Evolutionary conservation across 1,140 invertebrate genomes (phyloP), one percentile per base, ranked within the genome.

Genomic region (Nixonia krombeini): DNA sequence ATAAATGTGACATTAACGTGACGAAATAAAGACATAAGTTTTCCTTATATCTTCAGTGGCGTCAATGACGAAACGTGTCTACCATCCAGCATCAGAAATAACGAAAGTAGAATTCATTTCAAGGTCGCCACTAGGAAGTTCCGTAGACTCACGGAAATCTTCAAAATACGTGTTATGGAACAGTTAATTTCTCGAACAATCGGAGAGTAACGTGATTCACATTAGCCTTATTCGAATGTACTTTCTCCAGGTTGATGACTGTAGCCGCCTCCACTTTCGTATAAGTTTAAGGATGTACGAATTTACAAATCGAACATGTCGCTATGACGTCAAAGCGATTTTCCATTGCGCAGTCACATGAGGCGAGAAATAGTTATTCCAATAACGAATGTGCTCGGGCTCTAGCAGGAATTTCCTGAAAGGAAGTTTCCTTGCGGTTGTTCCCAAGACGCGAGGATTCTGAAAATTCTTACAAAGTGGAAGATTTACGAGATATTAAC

Each of bases 301-400:
- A 33, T 33, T 5, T 5, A 37, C n/a, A n/a, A n/a, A n/a, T n/a
- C n/a, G n/a, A n/a, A n/a, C n/a, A n/a, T n/a, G n/a, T n/a, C n/a
- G n/a, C n/a, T n/a, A 37, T 37, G 35, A 37, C 35, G 35, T 37
- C 12, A 15, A 37, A 37, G 29, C 9, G 29, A 31, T 31, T 31
- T 31, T 31, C 2, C 29, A 37, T 37, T 15, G 15, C 15, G 4
- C 10, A 37, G 37, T 40, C 37, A 16, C 7, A 13, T 7, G 6
- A 2, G 6, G 21, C 6, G 6, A 21, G 21, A 21, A 21, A 21
- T 6, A 21, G 21, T 21, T 6, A 21, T 21, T 3, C n/a, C 21
- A 21, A 6, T 21, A 21, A 3, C 6, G 6, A 2, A 21, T 21
- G 6, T 21, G 21, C 2, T 21, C 21, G 2, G n/a, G 21, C 6